Percentiles rank a stretch among this genome's conserved stretches.
phyloP scores from a whole-genome alignment of 2,113 vertebrate genomes.

The Xenotilapia flavipinnis region DNA sequence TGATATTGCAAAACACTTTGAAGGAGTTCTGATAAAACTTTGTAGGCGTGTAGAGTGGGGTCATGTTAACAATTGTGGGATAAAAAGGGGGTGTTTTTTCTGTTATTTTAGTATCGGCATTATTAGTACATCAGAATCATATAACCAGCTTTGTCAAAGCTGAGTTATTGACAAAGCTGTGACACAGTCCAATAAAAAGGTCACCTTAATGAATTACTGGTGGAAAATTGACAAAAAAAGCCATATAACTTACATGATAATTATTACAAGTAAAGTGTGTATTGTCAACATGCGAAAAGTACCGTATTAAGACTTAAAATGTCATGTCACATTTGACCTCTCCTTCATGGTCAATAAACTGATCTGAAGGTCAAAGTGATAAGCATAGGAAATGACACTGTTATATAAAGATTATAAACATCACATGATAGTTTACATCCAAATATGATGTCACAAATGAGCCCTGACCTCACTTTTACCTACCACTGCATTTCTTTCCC shows the following conservation, averaged over 20 bases:
- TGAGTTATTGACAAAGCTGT: no score
- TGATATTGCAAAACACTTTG: background rate
- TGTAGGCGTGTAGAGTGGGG: background rate
- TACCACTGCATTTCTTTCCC: background rate
- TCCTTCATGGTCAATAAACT: background rate
- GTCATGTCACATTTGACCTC: background rate
- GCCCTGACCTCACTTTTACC: background rate
- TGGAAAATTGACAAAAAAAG: background rate
- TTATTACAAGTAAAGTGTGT: background rate
- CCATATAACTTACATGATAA: background rate
- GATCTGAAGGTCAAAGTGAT: background rate
- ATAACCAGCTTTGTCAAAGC: no score
- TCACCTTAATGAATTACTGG: background rate
- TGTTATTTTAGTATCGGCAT: no score
- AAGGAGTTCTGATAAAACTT: background rate
- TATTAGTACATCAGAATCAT: no score
- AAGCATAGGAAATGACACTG: background rate
- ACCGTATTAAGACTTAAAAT: background rate
- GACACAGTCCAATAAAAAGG: background rate
- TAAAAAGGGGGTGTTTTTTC: no score
- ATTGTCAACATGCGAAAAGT: background rate
- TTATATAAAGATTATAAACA: background rate
- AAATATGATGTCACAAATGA: background rate
- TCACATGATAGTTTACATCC: background rate
- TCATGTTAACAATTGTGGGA: background rate